Conservation (phyloP, 2,113 vertebrate species). For the Panthera leo region DNA sequence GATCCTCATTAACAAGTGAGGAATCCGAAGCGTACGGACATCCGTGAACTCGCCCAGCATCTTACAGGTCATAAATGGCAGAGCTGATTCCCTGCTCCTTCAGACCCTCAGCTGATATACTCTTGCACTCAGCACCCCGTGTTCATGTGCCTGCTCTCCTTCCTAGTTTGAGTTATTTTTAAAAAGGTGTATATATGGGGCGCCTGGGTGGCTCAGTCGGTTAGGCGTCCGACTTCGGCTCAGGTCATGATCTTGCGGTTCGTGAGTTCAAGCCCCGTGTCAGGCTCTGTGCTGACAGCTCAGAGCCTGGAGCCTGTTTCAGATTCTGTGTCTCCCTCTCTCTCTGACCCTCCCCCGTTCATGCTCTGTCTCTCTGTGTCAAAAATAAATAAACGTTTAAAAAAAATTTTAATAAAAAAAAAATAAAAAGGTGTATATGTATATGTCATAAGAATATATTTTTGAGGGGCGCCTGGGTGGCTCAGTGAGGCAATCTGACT, state of each 20-base stretch:
- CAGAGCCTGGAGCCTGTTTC: too few species aligned
- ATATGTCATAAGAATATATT: not conserved
- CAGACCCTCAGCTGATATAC: not conserved
- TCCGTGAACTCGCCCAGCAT: accelerated
- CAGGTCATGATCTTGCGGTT: too few species aligned
- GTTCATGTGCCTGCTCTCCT: not conserved
- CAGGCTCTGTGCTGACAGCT: too few species aligned
- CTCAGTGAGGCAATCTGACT: too few species aligned
- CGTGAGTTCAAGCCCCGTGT: too few species aligned
- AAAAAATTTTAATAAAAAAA: too few species aligned
- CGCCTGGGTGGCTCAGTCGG: too few species aligned
- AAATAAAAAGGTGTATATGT: not conserved
- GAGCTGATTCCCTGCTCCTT: not conserved
- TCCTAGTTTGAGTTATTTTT: not conserved
- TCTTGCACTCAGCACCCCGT: accelerated
- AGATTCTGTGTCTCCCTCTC: too few species aligned
- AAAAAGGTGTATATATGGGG: not conserved
- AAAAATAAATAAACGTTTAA: too few species aligned
- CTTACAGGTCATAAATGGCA: not conserved
- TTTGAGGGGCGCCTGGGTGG: not conserved
- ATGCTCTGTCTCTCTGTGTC: too few species aligned
- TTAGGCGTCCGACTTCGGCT: too few species aligned
- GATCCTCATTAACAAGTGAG: not conserved
- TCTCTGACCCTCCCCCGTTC: too few species aligned
- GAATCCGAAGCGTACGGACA: not conserved